Conservation (phyloP, 1,140 invertebrate species). For the Kradibia gibbosae region DNA sequence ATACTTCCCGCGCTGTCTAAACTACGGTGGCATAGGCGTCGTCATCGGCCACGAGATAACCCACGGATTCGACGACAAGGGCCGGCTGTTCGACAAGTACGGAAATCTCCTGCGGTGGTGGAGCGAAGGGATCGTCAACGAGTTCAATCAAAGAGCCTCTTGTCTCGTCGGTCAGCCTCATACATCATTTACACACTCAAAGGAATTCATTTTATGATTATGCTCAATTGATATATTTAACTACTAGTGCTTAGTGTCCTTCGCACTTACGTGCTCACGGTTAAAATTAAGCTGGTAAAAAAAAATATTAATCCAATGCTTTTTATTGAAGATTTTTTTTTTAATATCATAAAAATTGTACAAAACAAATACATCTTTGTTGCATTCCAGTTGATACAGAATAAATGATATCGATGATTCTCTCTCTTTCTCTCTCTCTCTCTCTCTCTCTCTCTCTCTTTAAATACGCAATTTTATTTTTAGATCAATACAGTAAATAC, state of each 20-base stretch:
- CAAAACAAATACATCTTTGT: too few relatives aligned
- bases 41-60: constrained; percentile 82
- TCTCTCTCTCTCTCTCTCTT: neutral
- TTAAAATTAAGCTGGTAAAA: too few relatives aligned
- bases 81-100: constrained; percentile 79
- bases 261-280: too few relatives aligned
- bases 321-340: too few relatives aligned
- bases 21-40: constrained; percentile 84
- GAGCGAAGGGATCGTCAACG: constrained; percentile 77
- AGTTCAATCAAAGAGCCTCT: constrained; percentile 80
- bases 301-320: too few relatives aligned
- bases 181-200: neutral
- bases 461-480: constrained; percentile 1
- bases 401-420: too few relatives aligned
- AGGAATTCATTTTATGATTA: too few relatives aligned
- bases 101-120: constrained; percentile 86
- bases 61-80: constrained; percentile 81
- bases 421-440: neutral
- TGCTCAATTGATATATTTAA: too few relatives aligned
- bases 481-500: constrained; percentile 83
- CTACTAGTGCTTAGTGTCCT: too few relatives aligned
- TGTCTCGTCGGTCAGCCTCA: constrained; percentile 84
- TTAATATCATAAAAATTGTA: too few relatives aligned
- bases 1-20: constrained; percentile 84
- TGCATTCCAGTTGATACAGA: too few relatives aligned